Base-by-base conservation (phyloP, 1,140 invertebrate genomes). In the Diachasmimorpha longicaudata region DNA sequence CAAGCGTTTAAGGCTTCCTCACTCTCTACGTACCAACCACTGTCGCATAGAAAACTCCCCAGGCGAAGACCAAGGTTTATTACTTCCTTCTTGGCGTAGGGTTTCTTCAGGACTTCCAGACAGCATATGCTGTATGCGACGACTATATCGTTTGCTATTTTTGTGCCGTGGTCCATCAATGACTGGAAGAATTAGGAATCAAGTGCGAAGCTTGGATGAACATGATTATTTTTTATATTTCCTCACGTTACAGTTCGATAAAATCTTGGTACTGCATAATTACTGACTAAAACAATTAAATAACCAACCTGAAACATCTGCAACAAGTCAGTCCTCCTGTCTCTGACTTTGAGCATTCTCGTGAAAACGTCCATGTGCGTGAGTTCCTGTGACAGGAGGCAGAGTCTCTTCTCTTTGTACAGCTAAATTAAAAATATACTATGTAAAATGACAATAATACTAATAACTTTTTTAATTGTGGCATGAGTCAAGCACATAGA, bases 21-120 rank as follows among this genome's bases (percentile, higher is more conserved):
- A 82, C 94, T 94, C 81, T 95, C 92, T 36, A 85, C 84, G 87
- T 94, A 95, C 94, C 95, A 96, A 0, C 95, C 95, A n/a, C 93
- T 93, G 81, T 97, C 96, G 81, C 93, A 94, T 0, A 97, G 90
- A 89, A 97, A 97, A 71, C 92, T 91, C 77, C 95, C 94, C 79
- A 93, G 78, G 81, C 89, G 86, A 46, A 93, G 79, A 42, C 92
- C 92, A 44, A 91, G 79, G 79, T 91, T 90, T 72, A 93, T 91
- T 16, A 87, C 39, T 8, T 31, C 76, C 55, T 82, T 84, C 48
- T 85, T 82, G 4, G 72, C 70, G 13, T 31, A 37, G 37, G 74
- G 67, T 70, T 84, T 82, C 42, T 83, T 78, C 42, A 73, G 77
- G 19, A 77, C 72, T 25, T 63, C 36, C 0, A 80, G 31, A 72